Evolutionary conservation across 2,113 vertebrate species (phyloP).

Genomic region (Pomatorhinus ruficollis): DNA sequence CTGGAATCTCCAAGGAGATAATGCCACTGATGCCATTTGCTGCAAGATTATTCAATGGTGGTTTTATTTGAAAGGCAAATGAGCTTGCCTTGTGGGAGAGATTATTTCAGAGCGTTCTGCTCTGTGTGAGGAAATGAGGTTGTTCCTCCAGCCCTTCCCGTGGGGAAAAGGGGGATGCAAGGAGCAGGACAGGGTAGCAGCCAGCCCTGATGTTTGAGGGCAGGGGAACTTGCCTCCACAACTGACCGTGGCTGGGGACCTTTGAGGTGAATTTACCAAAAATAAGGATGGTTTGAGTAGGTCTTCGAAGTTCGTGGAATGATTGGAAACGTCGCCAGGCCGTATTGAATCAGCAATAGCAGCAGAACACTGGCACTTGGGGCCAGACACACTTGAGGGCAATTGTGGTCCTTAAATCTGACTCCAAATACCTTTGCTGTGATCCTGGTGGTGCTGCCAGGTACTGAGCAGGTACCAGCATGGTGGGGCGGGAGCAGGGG

Average conservation of each 20-base stretch:
- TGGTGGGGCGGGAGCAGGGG: not conserved
- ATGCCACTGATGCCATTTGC: not conserved
- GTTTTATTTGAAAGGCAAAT: conserved; percentile 23
- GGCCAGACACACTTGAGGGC: not conserved
- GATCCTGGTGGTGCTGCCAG: not conserved
- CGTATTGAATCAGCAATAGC: not conserved
- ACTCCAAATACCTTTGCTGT: not conserved
- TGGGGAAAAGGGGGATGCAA: not conserved
- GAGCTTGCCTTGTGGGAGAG: not conserved
- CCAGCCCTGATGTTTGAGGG: not conserved
- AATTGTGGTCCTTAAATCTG: not conserved
- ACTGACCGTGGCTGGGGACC: not conserved
- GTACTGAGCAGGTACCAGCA: not conserved
- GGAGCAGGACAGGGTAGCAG: not conserved
- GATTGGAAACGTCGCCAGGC: not conserved
- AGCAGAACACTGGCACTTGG: not conserved
- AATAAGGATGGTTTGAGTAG: not conserved
- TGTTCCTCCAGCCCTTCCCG: not conserved
- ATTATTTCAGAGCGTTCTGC: not conserved
- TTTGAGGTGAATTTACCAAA: not conserved
- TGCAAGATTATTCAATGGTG: not conserved
- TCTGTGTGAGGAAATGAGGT: not conserved
- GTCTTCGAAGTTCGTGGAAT: not conserved
- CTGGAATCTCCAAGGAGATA: not conserved
- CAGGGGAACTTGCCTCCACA: not conserved